Conservation (phyloP, 2,797 vertebrate genomes). For the Enteromius radiatus region DNA sequence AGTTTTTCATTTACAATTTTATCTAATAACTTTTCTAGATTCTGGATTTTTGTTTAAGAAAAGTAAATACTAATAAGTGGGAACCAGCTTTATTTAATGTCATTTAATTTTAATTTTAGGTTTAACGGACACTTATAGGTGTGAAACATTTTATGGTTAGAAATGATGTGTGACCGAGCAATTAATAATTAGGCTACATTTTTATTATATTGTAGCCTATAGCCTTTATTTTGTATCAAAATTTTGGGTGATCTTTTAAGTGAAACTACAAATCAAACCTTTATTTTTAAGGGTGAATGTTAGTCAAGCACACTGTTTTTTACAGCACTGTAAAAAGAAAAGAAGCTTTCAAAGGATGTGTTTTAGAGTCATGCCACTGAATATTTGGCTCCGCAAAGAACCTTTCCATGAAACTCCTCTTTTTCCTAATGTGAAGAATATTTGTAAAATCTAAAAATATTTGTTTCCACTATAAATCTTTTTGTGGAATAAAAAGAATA, state of each 20-base stretch:
- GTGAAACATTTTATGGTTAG: not conserved
- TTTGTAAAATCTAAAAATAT: not conserved
- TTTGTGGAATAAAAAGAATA: not conserved
- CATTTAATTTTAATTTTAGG: not conserved
- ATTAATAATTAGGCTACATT: not conserved
- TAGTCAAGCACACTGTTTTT: not conserved
- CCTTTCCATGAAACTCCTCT: not conserved
- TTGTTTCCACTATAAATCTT: not conserved
- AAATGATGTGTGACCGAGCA: not conserved
- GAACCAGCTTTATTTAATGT: not conserved
- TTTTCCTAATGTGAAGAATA: not conserved
- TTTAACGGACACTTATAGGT: not conserved
- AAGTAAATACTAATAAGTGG: not conserved
- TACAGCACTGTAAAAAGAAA: not conserved
- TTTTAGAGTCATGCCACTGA: not conserved
- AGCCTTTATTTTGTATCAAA: not conserved
- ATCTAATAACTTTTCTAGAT: not conserved
- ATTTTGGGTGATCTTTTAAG: not conserved
- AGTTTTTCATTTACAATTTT: not conserved
- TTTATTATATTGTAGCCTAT: not conserved
- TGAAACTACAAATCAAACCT: not conserved
- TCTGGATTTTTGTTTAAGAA: not conserved
- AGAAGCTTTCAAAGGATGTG: not conserved
- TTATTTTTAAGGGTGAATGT: not conserved
- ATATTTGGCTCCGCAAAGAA: not conserved